Percentiles rank a stretch among this genome's conserved stretches.
Conservation (phyloP, 2,888 invertebrate genomes). For the Eristalinus sepulchralis region DNA sequence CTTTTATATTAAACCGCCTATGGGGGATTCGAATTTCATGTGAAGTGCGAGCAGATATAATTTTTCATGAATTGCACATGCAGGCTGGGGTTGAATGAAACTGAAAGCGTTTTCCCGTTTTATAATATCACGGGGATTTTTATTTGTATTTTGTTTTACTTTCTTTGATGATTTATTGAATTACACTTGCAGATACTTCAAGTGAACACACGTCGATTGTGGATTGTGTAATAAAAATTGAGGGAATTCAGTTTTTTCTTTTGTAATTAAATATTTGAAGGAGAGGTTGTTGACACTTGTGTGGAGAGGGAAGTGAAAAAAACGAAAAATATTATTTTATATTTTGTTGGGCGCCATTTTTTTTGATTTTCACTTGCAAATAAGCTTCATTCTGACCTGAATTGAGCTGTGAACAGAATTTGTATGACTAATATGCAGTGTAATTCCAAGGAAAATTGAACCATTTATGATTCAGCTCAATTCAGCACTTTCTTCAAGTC, state of each 20-base stretch:
- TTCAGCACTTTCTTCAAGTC: too few relatives aligned
- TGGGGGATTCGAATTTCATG: conserved; percentile 50
- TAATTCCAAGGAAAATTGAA: too few relatives aligned
- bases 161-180: conserved; percentile 68
- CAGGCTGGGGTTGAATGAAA: conserved; percentile 62
- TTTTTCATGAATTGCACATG: conserved; percentile 44
- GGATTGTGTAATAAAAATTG: conserved; percentile 47
- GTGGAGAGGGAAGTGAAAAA: not conserved
- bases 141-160: conserved; percentile 36
- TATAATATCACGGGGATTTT: conserved; percentile 33
- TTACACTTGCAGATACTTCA: conserved; percentile 33
- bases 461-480: too few relatives aligned
- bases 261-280: not conserved
- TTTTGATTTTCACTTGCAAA: not conserved
- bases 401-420: too few relatives aligned
- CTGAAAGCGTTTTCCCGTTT: conserved; percentile 58
- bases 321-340: not conserved
- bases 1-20: conserved; percentile 12
- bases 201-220: not conserved
- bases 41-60: conserved; percentile 26
- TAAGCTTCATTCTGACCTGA: not conserved
- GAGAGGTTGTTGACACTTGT: not conserved
- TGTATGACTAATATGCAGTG: too few relatives aligned
- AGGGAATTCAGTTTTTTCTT: not conserved
- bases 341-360: not conserved